Base-by-base conservation (phyloP, 2,888 invertebrate genomes). In the Lepidochitona cinerea region DNA sequence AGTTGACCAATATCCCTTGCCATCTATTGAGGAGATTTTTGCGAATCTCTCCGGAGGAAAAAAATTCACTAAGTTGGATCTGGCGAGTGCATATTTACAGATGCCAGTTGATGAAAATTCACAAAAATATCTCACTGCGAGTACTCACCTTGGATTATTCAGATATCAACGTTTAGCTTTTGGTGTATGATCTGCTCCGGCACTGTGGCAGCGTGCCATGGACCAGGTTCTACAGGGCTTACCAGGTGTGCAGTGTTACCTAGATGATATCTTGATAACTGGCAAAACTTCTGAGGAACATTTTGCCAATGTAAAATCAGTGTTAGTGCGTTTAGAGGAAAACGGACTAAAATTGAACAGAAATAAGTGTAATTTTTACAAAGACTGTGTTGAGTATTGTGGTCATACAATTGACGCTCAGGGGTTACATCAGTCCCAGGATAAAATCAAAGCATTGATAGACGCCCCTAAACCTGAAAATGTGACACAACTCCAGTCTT, bases 1-100 rank as follows among this genome's bases (percentile, higher is more conserved):
- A 41, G 74, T 84, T 26, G 85, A 86, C 23, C 80, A 85, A 69
- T 79, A 83, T 70, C 81, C 77, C 72, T 74, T 86, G 37, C 80
- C 79, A 74, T 77, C 73, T 73, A 74, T 75, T 72, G 77, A 81
- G 65, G 82, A 74, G 79, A 77, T 84, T 87, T 83, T 84, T 64
- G 74, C 79, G 0, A 72, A 59, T 26, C 68, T 82, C 7, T 70
- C 75, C 26, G 72, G 78, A 26, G 80, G 80, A 9, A 37, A 76
- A 37, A 36, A 72, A 7, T 79, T 78, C 67, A 65, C 71, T 7
- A 75, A 73, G n/a, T 6, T 76, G 5, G 71, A 77, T 72, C 49
- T 77, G 23, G 65, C 59, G 5, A 53, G 59, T 68, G 73, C 71
- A 18, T 75, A 71, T 73, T 32, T 70, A 37, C 74, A 77, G 23